Base-by-base conservation (phyloP, 2,113 vertebrate species). In the Gadus macrocephalus region DNA sequence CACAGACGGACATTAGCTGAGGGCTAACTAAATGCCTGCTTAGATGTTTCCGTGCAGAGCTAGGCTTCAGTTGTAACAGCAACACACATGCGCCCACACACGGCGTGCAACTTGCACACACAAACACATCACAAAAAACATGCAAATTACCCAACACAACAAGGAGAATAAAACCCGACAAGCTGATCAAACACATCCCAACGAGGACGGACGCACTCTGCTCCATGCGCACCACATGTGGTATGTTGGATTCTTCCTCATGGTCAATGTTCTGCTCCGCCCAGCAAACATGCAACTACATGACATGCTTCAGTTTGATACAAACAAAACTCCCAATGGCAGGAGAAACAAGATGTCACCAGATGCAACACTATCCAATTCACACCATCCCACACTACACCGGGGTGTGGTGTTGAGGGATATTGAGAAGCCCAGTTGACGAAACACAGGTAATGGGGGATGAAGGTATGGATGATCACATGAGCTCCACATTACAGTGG, bases 101-200 rank as follows among this genome's bases (percentile, higher is more conserved):
- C 72, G 66, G 70, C 73, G 77, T 72, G 73, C 28, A 77, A 64
- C 12, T 69, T 67, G 67, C 31, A 49, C 12, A 49, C 42, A 49
- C 6, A 90, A 88, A 25, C 25, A 49, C 42, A 49, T 9, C 42
- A 49, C 42, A 49, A 9, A 49, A 49, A 49, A 49, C 42, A 91
- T 82, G 89, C 88, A 87, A 66, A 87, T 63, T 81, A 86, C 91
- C 91, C 88, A 83, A 11, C 3, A 55, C 68, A 7, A 19, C 66
- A 28, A 35, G 61, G 14, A 69, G 42, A 49, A 35, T 35, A 35
- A 35, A 15, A 31, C 11, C 55, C 16, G 9, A 17, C 15, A 16
- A 64, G 4, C n/a, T 61, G 19, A 25, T 20, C 17, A 20, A 60
- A 61, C n/a, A 61, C 16, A 61, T 11, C 60, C 19, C n/a, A 61